phyloP scores from a whole-genome alignment of 2,888 invertebrate species.

The Pogonocherus hispidulus region DNA sequence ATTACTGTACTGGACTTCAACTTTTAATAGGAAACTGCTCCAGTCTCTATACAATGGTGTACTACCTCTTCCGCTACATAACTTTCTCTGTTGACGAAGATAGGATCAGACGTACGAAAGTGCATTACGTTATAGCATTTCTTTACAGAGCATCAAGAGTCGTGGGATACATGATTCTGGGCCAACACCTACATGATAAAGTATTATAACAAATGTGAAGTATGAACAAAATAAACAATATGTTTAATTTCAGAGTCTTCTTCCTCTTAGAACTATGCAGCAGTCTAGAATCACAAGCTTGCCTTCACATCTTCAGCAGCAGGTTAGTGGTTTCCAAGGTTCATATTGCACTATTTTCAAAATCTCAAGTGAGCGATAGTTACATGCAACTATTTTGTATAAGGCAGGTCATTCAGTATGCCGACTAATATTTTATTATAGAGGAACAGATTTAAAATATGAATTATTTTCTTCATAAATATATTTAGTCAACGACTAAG shows the following conservation, averaged over 20 bases:
- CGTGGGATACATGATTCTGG: neutral
- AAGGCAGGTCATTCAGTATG: no score
- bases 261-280: neutral
- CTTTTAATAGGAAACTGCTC: slow-evolving; percentile 43
- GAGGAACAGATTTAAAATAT: no score
- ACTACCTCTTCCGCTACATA: slow-evolving; percentile 49
- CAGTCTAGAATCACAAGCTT: neutral
- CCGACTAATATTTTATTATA: no score
- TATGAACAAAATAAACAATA: no score
- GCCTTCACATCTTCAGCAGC: neutral
- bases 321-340: slow-evolving; percentile 6
- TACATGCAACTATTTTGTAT: no score
- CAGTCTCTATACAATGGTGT: slow-evolving; percentile 47
- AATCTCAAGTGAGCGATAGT: no score
- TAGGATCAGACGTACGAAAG: neutral
- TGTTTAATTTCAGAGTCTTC: neutral
- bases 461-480: no score
- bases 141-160: neutral
- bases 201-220: no score
- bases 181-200: neutral
- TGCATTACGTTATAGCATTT: neutral
- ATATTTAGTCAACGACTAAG: no score
- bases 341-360: no score
- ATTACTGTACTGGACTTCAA: slow-evolving; percentile 47
- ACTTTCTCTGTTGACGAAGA: slow-evolving; percentile 29